Conservation (phyloP, 2,113 vertebrate genomes). For the Podarcis muralis region DNA sequence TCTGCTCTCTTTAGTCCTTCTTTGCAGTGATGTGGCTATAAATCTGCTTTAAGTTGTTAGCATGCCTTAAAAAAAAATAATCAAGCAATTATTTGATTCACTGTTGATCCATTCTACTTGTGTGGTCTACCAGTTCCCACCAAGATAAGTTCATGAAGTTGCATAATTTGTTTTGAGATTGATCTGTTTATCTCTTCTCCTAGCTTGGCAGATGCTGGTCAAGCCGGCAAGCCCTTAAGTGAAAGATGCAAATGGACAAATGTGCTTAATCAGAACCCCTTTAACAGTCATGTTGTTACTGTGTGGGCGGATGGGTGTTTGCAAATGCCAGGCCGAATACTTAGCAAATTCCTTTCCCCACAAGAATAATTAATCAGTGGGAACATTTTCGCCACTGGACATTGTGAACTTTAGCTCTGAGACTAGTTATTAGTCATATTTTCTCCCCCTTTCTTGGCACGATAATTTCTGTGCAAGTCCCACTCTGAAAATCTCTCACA, state of each 20-base stretch:
- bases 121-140: constrained; percentile 24
- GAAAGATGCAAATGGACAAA: constrained; percentile 43
- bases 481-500: constrained; percentile 1
- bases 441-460: constrained; percentile 23
- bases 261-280: constrained; percentile 46
- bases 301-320: constrained; percentile 16
- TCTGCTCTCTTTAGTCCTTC: neutral
- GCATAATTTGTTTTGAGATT: constrained; percentile 30
- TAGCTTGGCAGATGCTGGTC: neutral
- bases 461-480: constrained; percentile 49
- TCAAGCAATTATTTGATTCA: constrained; percentile 2
- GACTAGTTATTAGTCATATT: constrained; percentile 64
- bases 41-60: neutral
- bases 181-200: constrained; percentile 26
- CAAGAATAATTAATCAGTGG: constrained; percentile 62
- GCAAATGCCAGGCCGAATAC: constrained; percentile 57
- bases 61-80: neutral
- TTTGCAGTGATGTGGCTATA: neutral
- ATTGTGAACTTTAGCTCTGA: constrained; percentile 54
- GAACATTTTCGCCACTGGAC: constrained; percentile 51
- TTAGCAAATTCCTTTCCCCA: constrained; percentile 64
- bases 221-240: constrained; percentile 28
- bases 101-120: constrained; percentile 8
- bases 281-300: constrained; percentile 41
- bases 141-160: constrained; percentile 8